Conservation (phyloP, 2,797 vertebrate species). For the Helostoma temminkii region DNA sequence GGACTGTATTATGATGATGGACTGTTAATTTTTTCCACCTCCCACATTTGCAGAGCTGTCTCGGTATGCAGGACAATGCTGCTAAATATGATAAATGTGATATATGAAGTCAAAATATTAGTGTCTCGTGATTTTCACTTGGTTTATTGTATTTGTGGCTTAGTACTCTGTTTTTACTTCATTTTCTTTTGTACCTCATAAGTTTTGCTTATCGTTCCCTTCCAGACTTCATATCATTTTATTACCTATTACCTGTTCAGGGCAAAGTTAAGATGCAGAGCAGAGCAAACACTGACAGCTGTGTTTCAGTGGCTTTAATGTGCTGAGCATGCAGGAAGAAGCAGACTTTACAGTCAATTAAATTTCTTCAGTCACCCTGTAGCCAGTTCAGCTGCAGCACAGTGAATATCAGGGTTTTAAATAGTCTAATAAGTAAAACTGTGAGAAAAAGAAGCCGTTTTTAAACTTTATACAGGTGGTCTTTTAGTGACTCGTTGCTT, state of each 20-base stretch:
- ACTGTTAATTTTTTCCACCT: slow-evolving; percentile 1
- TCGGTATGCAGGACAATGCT: not conserved
- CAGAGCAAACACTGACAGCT: slow-evolving; percentile 26
- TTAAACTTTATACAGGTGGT: not conserved
- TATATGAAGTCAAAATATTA: not conserved
- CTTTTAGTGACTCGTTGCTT: not conserved
- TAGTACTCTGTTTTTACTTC: not conserved
- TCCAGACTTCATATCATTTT: not conserved
- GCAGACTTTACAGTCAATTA: slow-evolving; percentile 28
- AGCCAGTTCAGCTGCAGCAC: slow-evolving; percentile 18
- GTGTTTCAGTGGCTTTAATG: not conserved
- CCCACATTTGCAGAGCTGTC: not conserved
- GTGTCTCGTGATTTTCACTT: not conserved
- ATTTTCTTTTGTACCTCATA: not conserved
- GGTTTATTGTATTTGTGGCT: not conserved
- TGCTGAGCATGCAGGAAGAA: slow-evolving; percentile 15
- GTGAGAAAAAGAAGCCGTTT: not conserved
- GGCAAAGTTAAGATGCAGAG: slow-evolving; percentile 7
- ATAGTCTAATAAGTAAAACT: slow-evolving; percentile 24
- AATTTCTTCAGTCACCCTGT: slow-evolving; percentile 33
- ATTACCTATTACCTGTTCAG: not conserved
- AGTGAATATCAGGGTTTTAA: slow-evolving; percentile 16
- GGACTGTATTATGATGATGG: slow-evolving; percentile 2
- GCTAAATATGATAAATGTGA: not conserved
- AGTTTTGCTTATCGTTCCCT: not conserved